Conservation (phyloP, 23 tunicate species). For the Clavelina lepadiformis region DNA sequence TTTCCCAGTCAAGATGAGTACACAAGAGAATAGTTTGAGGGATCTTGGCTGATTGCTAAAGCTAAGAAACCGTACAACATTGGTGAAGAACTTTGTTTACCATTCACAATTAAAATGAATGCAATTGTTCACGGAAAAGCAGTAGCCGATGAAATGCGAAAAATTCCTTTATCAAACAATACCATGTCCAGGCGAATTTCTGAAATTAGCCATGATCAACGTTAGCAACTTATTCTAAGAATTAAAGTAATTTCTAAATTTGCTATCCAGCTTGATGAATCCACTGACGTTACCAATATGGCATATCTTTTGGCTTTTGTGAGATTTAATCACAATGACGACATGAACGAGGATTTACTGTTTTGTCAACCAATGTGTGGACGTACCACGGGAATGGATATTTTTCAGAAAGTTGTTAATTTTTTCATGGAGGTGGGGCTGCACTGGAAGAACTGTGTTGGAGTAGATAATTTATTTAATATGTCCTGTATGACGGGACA, state of each 20-base stretch:
- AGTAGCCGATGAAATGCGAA: conserved; percentile 46
- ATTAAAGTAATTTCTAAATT: conserved; percentile 34
- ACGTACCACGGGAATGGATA: conserved; percentile 32
- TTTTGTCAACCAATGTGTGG: conserved; percentile 35
- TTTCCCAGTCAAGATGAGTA: conserved; percentile 19
- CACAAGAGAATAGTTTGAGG: conserved; percentile 54
- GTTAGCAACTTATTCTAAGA: conserved; percentile 40
- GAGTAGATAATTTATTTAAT: no score
- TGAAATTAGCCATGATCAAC: conserved; percentile 36
- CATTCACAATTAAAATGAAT: conserved; percentile 43
- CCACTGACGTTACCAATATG: conserved; percentile 40
- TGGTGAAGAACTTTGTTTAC: conserved; percentile 37
- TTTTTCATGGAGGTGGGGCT: conserved; percentile 47
- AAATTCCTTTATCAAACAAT: conserved; percentile 43
- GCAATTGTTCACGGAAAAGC: conserved; percentile 42
- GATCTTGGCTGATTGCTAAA: conserved; percentile 40
- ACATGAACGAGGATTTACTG: conserved; percentile 28
- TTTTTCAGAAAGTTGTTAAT: conserved; percentile 42
- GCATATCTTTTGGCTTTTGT: conserved; percentile 33
- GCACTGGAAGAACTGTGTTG: conserved; percentile 42
- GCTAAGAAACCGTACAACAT: conserved; percentile 32
- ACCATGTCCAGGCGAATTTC: conserved; percentile 38
- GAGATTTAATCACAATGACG: conserved; percentile 29
- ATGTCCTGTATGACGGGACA: no score
- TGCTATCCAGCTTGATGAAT: conserved; percentile 40